phyloP scores from a whole-genome alignment of 2,113 vertebrate species.

The Caranx ignobilis region DNA sequence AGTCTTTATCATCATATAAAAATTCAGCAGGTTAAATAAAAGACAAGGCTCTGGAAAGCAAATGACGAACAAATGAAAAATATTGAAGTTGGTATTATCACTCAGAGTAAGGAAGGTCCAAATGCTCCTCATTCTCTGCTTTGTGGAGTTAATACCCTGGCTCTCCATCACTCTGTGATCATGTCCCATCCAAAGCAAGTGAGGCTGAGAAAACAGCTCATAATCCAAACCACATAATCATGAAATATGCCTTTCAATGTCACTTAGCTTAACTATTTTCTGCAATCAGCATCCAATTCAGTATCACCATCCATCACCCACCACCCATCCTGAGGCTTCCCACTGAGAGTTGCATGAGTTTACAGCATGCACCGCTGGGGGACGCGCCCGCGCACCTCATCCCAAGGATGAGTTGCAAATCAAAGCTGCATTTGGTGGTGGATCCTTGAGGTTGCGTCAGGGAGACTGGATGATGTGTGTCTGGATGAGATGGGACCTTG shows the following conservation, averaged over 20 bases:
- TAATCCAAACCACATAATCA: constrained; percentile 6
- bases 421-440: constrained; percentile 27
- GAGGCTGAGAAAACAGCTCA: constrained; percentile 26
- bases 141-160: constrained; percentile 30
- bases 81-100: constrained; percentile 5
- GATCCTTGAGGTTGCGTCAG: constrained; percentile 8
- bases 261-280: constrained; percentile 17
- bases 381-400: constrained; percentile 8
- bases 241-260: constrained; percentile 36
- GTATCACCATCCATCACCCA: not conserved
- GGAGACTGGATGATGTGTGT: constrained; percentile 9
- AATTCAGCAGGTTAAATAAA: constrained; percentile 19
- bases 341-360: constrained; percentile 9
- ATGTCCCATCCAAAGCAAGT: constrained; percentile 48
- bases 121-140: not conserved
- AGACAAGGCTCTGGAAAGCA: not conserved
- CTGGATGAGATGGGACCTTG: constrained; percentile 16
- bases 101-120: constrained; percentile 2
- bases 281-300: constrained; percentile 30
- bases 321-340: not conserved
- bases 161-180: constrained; percentile 34
- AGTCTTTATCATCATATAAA: constrained; percentile 15
- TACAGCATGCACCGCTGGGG: not conserved
- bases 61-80: constrained; percentile 13
- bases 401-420: constrained; percentile 50